Evolutionary conservation across 2,888 invertebrate species (phyloP).

Genomic region (Oxycera nigricornis): DNA sequence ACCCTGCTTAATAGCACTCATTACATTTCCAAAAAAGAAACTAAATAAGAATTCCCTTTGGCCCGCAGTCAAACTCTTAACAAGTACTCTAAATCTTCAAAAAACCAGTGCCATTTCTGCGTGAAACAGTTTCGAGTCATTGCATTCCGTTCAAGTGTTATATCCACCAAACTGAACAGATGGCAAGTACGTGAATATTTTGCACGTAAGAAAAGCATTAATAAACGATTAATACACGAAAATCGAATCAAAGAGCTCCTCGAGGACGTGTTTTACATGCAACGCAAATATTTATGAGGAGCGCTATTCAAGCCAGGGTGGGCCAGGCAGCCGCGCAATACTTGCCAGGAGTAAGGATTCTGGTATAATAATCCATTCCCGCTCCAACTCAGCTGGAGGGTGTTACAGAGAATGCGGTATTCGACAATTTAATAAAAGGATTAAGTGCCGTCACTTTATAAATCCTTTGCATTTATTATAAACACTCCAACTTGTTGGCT

Average conservation of each 20-base stretch:
- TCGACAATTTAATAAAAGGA: conserved; percentile 48
- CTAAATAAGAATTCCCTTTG: too few relatives aligned
- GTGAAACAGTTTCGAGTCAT: too few relatives aligned
- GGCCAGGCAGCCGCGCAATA: too few relatives aligned
- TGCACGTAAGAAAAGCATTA: conserved; percentile 37
- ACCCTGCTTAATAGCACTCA: too few relatives aligned
- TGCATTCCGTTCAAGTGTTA: neutral
- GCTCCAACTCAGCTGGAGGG: conserved; percentile 8
- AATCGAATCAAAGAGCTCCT: conserved; percentile 42
- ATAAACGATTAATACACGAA: conserved; percentile 47
- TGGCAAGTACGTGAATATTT: conserved; percentile 30
- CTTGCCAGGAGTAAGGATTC: neutral
- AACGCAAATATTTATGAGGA: conserved; percentile 45
- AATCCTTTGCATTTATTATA: conserved; percentile 48
- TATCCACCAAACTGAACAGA: conserved; percentile 40
- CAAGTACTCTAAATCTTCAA: too few relatives aligned
- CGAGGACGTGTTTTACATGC: conserved; percentile 42
- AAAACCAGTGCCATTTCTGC: too few relatives aligned
- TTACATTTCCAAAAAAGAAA: too few relatives aligned
- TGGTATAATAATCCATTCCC: neutral
- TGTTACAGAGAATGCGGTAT: conserved; percentile 44
- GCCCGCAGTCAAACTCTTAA: too few relatives aligned
- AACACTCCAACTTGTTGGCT: conserved; percentile 46
- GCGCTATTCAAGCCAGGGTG: conserved; percentile 12
- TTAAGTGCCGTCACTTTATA: conserved; percentile 46